phyloP scores from a whole-genome alignment of 2,113 vertebrate genomes.

The Crotalus helleri region DNA sequence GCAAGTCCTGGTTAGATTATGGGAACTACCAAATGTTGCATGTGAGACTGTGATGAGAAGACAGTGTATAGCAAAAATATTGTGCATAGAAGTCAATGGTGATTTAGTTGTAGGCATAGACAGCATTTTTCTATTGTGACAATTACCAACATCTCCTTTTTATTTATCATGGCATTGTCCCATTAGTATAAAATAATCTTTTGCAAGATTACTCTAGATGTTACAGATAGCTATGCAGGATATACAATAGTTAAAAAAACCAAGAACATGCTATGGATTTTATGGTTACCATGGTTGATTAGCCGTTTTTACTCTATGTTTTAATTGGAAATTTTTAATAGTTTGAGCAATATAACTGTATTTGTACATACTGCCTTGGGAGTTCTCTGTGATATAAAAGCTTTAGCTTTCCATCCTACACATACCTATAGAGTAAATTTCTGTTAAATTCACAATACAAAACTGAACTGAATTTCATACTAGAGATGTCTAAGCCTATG shows the following conservation, averaged over 20 bases:
- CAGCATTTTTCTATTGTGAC: not conserved
- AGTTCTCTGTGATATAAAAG: not conserved
- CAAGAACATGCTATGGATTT: not conserved
- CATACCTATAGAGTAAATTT: not conserved
- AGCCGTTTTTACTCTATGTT: not conserved
- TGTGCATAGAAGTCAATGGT: not conserved
- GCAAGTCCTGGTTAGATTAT: not conserved
- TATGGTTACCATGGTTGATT: not conserved
- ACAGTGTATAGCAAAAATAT: not conserved
- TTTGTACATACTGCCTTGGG: not conserved
- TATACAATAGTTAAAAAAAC: not conserved
- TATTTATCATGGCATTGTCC: conserved; percentile 3
- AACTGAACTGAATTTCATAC: not conserved
- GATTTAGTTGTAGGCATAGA: not conserved
- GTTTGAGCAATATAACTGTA: not conserved
- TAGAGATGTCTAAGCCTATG: not conserved
- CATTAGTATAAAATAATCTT: not conserved
- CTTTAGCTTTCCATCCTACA: not conserved
- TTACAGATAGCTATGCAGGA: not conserved
- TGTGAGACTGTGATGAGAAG: not conserved
- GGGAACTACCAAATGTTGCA: not conserved
- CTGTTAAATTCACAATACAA: not conserved
- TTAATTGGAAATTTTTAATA: not conserved
- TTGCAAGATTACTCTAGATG: not conserved
- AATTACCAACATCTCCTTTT: not conserved